These are phyloP conservation scores for Mimumesa dahlbomi DNA, from an alignment of 2,888 invertebrate species.

Conservation along the genomic window DNA sequence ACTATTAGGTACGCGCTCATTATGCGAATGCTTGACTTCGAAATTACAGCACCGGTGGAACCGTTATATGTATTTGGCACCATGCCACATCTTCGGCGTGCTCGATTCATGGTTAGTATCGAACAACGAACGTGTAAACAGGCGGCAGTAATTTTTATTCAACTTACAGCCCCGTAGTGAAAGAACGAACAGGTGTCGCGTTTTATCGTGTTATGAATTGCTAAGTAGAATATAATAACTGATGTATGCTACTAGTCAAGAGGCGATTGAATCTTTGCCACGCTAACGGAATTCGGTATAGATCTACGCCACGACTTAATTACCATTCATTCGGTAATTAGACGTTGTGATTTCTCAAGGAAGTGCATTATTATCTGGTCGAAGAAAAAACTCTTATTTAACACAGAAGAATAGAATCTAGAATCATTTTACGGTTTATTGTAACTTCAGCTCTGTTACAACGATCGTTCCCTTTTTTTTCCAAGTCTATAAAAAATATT, in stretches of 20 bases:
- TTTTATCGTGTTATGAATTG: slow-evolving; percentile 56
- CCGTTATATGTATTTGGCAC: slow-evolving; percentile 78
- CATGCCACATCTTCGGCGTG: slow-evolving; percentile 68
- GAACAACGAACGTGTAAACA: slow-evolving; percentile 61
- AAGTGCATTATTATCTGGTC: slow-evolving; percentile 13
- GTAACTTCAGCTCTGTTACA: no score
- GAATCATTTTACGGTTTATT: no score
- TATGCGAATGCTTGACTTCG: slow-evolving; percentile 67
- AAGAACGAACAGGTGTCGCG: slow-evolving; percentile 58
- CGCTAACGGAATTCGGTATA: slow-evolving; percentile 40
- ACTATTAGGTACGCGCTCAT: slow-evolving; percentile 68
- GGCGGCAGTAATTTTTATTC: slow-evolving; percentile 64
- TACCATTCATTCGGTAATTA: slow-evolving; percentile 11
- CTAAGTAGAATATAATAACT: slow-evolving; percentile 40
- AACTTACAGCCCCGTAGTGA: slow-evolving; percentile 20
- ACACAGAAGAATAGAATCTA: not conserved
- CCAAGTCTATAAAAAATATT: no score
- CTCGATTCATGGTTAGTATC: slow-evolving; percentile 64
- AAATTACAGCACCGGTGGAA: slow-evolving; percentile 67
- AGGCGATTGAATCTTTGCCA: slow-evolving; percentile 1
- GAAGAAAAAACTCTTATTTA: not conserved
- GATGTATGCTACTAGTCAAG: slow-evolving; percentile 34
- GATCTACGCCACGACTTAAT: slow-evolving; percentile 19
- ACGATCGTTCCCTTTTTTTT: no score
- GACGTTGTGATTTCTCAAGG: slow-evolving; percentile 4